These are phyloP conservation scores for Macaria liturata DNA, from an alignment of 2,888 invertebrate species.

Conservation along the genomic window DNA sequence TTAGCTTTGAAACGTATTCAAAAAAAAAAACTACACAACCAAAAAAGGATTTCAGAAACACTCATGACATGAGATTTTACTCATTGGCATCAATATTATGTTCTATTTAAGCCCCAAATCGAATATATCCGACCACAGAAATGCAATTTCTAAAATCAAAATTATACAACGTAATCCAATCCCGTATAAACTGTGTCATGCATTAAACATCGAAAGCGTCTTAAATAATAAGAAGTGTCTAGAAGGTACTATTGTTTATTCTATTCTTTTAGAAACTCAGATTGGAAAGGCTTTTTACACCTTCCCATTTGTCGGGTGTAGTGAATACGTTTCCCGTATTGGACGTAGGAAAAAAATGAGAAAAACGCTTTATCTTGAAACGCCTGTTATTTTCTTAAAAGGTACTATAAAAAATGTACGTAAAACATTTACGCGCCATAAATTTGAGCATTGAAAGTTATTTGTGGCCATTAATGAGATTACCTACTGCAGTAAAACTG, in stretches of 20 bases:
- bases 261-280: constrained; percentile 72
- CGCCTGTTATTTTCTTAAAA: constrained; percentile 75
- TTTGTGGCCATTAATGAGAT: constrained; percentile 68
- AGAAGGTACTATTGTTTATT: constrained; percentile 73
- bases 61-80: no score
- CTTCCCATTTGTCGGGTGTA: constrained; percentile 64
- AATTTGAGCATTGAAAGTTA: constrained; percentile 68
- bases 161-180: constrained; percentile 65
- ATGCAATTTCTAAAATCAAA: constrained; percentile 61
- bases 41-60: no score
- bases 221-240: constrained; percentile 78
- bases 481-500: constrained; percentile 48
- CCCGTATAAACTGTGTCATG: constrained; percentile 71
- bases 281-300: constrained; percentile 79
- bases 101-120: constrained; percentile 14
- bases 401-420: constrained; percentile 71
- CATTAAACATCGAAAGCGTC: constrained; percentile 74
- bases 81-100: no score
- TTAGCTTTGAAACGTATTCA: no score
- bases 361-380: constrained; percentile 69
- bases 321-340: constrained; percentile 66
- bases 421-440: constrained; percentile 71
- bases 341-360: constrained; percentile 54
- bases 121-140: constrained; percentile 51
- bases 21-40: no score